A percentile compares a stretch with the other conserved stretches of the same genome.
These are phyloP conservation scores for Agrotis clavis DNA, from an alignment of 2,888 invertebrate genomes.

Conservation along the genomic window DNA sequence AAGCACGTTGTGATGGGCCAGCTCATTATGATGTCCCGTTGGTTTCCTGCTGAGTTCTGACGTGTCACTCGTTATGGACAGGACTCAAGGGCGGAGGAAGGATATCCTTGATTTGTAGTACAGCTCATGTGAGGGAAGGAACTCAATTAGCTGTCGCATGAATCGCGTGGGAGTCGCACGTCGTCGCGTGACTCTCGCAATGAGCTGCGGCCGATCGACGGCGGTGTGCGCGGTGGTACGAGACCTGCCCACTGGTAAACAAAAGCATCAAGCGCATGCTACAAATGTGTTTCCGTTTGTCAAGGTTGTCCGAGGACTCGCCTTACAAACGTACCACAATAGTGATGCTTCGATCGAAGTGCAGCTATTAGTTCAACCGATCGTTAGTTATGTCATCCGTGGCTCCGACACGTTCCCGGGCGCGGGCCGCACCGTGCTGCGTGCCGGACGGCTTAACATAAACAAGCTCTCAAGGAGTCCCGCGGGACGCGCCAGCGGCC, in stretches of 20 bases:
- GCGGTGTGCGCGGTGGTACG: not conserved
- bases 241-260: conserved; percentile 19
- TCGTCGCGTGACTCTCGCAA: conserved; percentile 45
- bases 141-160: conserved; percentile 64
- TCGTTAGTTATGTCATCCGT: not conserved
- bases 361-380: not conserved
- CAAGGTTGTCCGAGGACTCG: not conserved
- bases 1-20: not conserved
- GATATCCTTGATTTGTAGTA: conserved; percentile 66
- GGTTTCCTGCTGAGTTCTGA: conserved; percentile 10
- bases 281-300: not conserved
- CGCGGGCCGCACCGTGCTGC: not conserved
- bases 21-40: not conserved
- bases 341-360: not conserved
- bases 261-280: not conserved
- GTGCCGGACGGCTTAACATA: conserved; percentile 20
- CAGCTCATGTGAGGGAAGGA: conserved; percentile 42
- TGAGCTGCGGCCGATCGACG: conserved; percentile 11
- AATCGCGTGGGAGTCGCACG: conserved; percentile 58
- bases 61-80: conserved; percentile 1
- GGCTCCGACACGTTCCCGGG: not conserved
- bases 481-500: conserved; percentile 29
- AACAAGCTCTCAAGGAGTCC: conserved; percentile 28
- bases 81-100: conserved; percentile 54
- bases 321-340: not conserved